Percentiles rank a stretch among this genome's conserved stretches.
These are phyloP conservation scores for Temnothorax ravouxi DNA, from an alignment of 2,888 invertebrate species.

Conservation along the genomic window DNA sequence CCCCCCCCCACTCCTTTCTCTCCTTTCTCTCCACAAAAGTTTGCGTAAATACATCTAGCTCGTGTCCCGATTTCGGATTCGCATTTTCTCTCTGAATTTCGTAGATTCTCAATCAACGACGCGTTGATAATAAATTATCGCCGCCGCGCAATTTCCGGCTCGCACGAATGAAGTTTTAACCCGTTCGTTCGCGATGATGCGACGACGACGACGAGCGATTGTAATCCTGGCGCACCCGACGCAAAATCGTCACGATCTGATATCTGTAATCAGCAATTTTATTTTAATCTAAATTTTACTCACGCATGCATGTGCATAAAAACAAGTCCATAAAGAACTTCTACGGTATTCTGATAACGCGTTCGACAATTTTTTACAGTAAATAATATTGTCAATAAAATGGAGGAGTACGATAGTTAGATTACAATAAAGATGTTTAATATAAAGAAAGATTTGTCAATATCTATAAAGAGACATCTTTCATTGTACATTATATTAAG, in stretches of 20 bases:
- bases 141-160: not conserved
- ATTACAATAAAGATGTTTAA: not conserved
- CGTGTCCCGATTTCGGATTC: not conserved
- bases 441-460: not conserved
- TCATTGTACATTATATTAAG: not conserved
- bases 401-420: not conserved
- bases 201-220: not conserved
- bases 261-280: not conserved
- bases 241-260: not conserved
- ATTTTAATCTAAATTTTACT: not conserved
- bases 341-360: not conserved
- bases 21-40: not conserved
- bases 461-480: not conserved
- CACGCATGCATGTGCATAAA: not conserved
- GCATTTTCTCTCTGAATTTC: not conserved
- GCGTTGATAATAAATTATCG: constrained; percentile 49
- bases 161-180: constrained; percentile 46
- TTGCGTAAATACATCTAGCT: not conserved
- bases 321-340: not conserved
- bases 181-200: not conserved
- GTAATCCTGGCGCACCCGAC: not conserved
- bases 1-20: not conserved
- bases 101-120: constrained; percentile 23
- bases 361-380: not conserved
- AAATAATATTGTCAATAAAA: not conserved